Conservation (phyloP, 2,888 invertebrate species). For the Drosophila heteroneura region DNA sequence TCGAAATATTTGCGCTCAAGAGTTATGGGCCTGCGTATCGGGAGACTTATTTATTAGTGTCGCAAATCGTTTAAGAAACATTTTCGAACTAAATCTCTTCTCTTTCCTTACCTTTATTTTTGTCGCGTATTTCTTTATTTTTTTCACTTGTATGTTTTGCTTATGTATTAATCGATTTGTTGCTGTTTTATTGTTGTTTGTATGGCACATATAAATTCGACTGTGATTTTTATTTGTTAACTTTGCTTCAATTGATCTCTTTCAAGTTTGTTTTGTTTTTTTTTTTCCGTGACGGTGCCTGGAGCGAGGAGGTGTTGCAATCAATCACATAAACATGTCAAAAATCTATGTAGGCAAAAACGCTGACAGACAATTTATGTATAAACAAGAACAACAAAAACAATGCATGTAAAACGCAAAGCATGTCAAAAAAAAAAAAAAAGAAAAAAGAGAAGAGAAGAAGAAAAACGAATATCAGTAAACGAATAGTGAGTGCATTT, state of each 20-base stretch:
- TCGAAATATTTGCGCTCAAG: constrained; percentile 21
- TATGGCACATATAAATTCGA: constrained; percentile 64
- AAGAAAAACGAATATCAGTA: constrained; percentile 26
- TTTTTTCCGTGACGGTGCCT: not conserved
- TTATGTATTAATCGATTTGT: constrained; percentile 75
- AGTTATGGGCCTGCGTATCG: constrained; percentile 52
- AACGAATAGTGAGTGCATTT: constrained; percentile 6
- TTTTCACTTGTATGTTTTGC: constrained; percentile 9
- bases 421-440: constrained; percentile 3
- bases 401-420: constrained; percentile 22
- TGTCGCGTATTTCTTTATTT: not conserved
- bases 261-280: not conserved
- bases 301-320: constrained; percentile 47
- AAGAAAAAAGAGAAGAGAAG: not conserved
- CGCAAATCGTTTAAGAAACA: constrained; percentile 74
- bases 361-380: constrained; percentile 75
- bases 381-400: constrained; percentile 47
- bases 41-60: constrained; percentile 77
- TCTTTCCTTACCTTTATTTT: not conserved
- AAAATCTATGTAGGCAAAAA: constrained; percentile 69
- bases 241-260: constrained; percentile 28
- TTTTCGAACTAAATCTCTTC: constrained; percentile 25
- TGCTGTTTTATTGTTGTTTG: constrained; percentile 20
- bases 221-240: constrained; percentile 68
- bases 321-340: constrained; percentile 75